A percentile compares a stretch with the other conserved stretches of the same genome.
Conservation (phyloP, 2,113 vertebrate species). For the Tyrannus savana region DNA sequence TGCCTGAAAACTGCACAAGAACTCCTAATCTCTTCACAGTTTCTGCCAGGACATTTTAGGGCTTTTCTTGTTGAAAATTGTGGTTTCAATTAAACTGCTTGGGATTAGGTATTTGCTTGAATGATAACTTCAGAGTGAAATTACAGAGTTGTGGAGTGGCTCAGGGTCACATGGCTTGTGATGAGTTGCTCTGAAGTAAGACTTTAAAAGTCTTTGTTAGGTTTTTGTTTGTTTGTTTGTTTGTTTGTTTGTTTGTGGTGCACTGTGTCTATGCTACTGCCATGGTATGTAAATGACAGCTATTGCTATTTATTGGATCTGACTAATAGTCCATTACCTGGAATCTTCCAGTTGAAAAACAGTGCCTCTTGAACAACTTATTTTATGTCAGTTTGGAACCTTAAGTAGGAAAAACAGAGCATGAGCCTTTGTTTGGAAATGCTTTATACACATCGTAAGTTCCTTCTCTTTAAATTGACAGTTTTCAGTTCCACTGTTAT, state of each 20-base stretch:
- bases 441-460: neutral
- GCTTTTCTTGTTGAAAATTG: neutral
- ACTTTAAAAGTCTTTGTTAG: neutral
- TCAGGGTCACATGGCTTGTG: neutral
- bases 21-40: neutral
- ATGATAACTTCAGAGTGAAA: neutral
- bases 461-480: neutral
- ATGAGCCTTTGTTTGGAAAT: neutral
- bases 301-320: conserved; percentile 15
- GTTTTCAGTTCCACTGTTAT: neutral
- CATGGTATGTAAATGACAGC: neutral
- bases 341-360: neutral
- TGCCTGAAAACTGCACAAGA: neutral
- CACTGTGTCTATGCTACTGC: neutral
- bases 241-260: neutral
- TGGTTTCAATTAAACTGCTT: neutral
- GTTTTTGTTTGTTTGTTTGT: neutral
- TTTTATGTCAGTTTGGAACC: neutral
- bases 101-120: neutral
- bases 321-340: neutral
- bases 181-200: neutral
- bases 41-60: neutral
- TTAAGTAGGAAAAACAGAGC: neutral
- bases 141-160: neutral
- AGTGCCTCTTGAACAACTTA: neutral